These are phyloP conservation scores for Megalonaias nervosa DNA, from an alignment of 1,140 invertebrate species.

Conservation along the genomic window DNA sequence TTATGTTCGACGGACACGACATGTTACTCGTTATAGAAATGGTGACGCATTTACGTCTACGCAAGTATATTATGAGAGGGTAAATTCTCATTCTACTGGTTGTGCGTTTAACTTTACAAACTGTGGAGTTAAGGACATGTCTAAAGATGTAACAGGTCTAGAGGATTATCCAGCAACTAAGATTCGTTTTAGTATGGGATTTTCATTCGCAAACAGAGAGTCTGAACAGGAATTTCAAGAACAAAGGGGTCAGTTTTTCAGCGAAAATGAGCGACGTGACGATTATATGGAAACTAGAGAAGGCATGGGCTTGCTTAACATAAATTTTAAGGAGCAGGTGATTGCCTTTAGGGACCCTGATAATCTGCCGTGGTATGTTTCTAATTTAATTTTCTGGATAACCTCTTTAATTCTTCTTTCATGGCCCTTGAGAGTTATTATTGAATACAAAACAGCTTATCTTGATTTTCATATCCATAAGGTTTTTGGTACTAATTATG, in stretches of 20 bases:
- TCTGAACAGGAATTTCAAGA: conserved; percentile 89
- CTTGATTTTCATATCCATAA: conserved; percentile 81
- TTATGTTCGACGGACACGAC: conserved; percentile 83
- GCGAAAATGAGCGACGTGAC: conserved; percentile 84
- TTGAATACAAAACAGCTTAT: conserved; percentile 89
- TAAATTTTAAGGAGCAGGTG: conserved; percentile 81
- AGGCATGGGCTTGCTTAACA: conserved; percentile 82
- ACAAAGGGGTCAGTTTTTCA: conserved; percentile 86
- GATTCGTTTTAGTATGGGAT: conserved; percentile 85
- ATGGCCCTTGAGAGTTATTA: conserved; percentile 87
- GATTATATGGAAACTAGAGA: conserved; percentile 93
- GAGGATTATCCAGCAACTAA: conserved; percentile 81
- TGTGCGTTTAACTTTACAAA: conserved; percentile 85
- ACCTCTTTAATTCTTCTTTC: conserved; percentile 84
- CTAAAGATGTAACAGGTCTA: conserved; percentile 80
- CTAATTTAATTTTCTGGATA: conserved; percentile 79
- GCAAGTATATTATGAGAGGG: conserved; percentile 88
- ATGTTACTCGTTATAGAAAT: conserved; percentile 82
- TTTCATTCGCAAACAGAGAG: conserved; percentile 85
- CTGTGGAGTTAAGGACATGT: conserved; percentile 87
- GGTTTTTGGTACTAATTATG: conserved; percentile 74
- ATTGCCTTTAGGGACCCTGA: conserved; percentile 79
- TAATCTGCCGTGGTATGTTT: conserved; percentile 78
- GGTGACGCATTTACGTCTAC: conserved; percentile 87
- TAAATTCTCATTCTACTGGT: conserved; percentile 85